Percentiles rank a stretch among this genome's conserved stretches.
Evolutionary conservation across 2,113 vertebrate genomes (phyloP).

Genomic region (Xiphias gladius): DNA sequence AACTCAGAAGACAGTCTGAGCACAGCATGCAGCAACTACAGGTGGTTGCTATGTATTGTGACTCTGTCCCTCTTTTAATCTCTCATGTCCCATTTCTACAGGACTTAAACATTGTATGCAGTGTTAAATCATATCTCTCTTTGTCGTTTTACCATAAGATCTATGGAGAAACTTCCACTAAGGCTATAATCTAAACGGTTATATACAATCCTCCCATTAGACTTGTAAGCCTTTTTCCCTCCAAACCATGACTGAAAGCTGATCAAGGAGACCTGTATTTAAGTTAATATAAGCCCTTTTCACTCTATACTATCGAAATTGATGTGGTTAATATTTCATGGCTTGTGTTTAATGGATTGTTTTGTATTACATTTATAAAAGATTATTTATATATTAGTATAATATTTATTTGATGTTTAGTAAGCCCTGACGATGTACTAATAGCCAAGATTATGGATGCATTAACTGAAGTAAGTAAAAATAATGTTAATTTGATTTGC

Average conservation of each 20-base stretch:
- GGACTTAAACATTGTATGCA: neutral
- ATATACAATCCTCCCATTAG: neutral
- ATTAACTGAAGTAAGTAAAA: constrained; percentile 28
- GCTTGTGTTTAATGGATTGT: constrained; percentile 12
- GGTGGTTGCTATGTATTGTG: neutral
- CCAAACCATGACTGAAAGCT: neutral
- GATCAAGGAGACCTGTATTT: neutral
- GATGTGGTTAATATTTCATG: constrained; percentile 17
- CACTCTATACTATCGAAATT: neutral
- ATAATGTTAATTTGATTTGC: constrained; percentile 38
- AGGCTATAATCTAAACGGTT: no score
- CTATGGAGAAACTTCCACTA: no score
- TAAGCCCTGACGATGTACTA: constrained; percentile 26
- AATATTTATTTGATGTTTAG: neutral
- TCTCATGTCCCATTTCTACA: neutral
- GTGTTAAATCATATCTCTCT: neutral
- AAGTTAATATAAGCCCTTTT: constrained; percentile 1
- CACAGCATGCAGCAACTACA: neutral
- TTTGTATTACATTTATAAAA: constrained; percentile 16
- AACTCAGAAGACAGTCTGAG: neutral
- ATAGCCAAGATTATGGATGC: constrained; percentile 20
- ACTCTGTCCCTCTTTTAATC: neutral
- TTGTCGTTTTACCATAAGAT: no score
- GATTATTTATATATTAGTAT: neutral
- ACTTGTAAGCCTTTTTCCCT: no score